Conservation (phyloP, 2,113 vertebrate species). For the Oceanodroma tethys region DNA sequence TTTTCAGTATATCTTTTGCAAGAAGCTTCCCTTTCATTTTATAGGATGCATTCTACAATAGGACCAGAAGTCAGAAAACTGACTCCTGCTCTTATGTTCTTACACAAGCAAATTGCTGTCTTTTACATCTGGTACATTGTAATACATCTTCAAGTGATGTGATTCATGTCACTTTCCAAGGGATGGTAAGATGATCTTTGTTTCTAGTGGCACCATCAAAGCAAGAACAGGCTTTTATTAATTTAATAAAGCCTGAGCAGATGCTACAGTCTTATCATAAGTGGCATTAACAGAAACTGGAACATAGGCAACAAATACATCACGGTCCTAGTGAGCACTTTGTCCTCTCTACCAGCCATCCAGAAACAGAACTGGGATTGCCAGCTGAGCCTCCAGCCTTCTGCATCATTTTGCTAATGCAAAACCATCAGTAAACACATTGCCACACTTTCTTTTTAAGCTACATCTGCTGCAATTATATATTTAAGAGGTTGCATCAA, state of each 20-base stretch:
- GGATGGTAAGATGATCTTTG: neutral
- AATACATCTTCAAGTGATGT: neutral
- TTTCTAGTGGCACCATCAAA: neutral
- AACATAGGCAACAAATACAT: neutral
- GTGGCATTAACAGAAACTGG: neutral
- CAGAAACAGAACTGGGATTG: neutral
- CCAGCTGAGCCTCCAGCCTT: neutral
- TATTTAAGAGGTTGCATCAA: neutral
- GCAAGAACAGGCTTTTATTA: neutral
- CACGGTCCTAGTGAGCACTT: neutral
- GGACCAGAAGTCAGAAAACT: neutral
- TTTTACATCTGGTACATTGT: neutral
- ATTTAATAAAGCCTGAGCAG: neutral
- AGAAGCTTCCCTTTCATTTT: neutral
- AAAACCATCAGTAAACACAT: neutral
- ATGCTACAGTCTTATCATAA: neutral
- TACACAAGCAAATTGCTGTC: neutral
- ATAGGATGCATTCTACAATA: neutral
- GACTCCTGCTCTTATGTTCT: neutral
- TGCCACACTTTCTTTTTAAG: neutral
- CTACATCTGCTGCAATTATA: neutral
- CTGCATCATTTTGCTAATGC: neutral
- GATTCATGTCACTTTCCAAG: neutral
- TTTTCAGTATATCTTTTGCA: neutral
- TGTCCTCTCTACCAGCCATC: neutral